Evolutionary conservation across 2,113 vertebrate genomes (phyloP), one percentile per base, ranked within the genome.

Genomic region (Orycteropus afer): DNA sequence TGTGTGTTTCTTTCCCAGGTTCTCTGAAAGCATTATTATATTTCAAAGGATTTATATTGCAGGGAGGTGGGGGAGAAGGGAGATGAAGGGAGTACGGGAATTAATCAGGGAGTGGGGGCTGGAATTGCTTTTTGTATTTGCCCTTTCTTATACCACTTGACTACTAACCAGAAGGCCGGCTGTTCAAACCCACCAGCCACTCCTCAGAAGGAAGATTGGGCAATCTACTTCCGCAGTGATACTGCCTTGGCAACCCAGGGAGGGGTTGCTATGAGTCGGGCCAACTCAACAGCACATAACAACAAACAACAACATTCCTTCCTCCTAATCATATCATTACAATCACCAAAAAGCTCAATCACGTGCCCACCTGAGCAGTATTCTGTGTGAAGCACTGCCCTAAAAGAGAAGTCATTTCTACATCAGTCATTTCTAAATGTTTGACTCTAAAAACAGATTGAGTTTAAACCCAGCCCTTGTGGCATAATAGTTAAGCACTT

Each of bases 11-110:
- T 76, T 22, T 42, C 34, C 69, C 80, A 82, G 59, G 92, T 91
- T 87, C 59, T 45, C 90, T 87, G 81, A 94, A 95, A 94, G 94
- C 79, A 83, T 88, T 86, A 92, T 96, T 94, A 59, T 94, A 97
- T 97, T 97, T 97, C 94, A 92, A 95, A 96, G 79, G 95, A 96
- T 89, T 95, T 95, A 67, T 77, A 57, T 42, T 81, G 29, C 25
- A 78, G 37, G 42, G 67, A 89, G 57, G 34, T 34, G 34, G 69
- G 53, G 40, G 29, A 51, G 22, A 29, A 11, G 2, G 4, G 47
- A 77, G 42, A 18, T 55, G 55, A 61, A 87, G 15, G 17, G 45
- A 51, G 27, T 23, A 71, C 0, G 71, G 45, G 42, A 65, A 53
- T 49, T 69, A 42, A 25, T 9, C 34, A 57, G 80, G 86, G 78